Evolutionary conservation across 2,888 invertebrate genomes (phyloP), one percentile per base, ranked within the genome.

Genomic region (Lepidocyrtoides sp.): DNA sequence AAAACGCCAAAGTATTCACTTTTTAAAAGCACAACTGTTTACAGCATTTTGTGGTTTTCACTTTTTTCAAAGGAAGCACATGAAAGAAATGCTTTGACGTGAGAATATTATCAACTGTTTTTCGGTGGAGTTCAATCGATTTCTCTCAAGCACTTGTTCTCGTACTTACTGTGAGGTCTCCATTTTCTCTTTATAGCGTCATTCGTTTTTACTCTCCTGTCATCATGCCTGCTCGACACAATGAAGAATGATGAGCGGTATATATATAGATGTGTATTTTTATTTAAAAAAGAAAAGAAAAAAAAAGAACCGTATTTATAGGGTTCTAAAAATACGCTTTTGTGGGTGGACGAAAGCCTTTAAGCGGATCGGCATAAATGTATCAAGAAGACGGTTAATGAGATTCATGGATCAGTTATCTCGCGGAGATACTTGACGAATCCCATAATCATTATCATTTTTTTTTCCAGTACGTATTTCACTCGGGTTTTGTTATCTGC

Each of bases 21-120:
- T 57, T 77, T 77, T 60, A 32, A 23, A 32, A 48, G 20, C 41
- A 75, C 82, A 89, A 89, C 88, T 84, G 90, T 90, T 84, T 84
- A 44, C 41, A 89, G 82, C 89, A 85, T 23, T 91, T 85, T 91
- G 91, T 85, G 91, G 91, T 91, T 91, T 91, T 91, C 91, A 91
- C 85, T 91, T 91, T 85, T 89, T 91, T 82, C 48, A 48, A 29
- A 63, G 7, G 29, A 7, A 7, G n/a, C 2, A 2, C 20, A n/a
- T 57, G 81, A 60, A 60, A 57, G 51, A 23, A 57, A 36, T 5
- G 44, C 20, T 48, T 79, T 81, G 26, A 81, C 26, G 48, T 91
- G 91, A 91, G 91, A 91, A 91, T 23, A 60, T 81, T 48, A 79
- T 91, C 91, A 91, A 91, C 91, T 91, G 90, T 77, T 79, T 77